Percentiles rank a stretch among this genome's conserved stretches.
These are phyloP conservation scores for Therioaphis trifolii DNA, from an alignment of 2,888 invertebrate genomes.

Conservation along the genomic window DNA sequence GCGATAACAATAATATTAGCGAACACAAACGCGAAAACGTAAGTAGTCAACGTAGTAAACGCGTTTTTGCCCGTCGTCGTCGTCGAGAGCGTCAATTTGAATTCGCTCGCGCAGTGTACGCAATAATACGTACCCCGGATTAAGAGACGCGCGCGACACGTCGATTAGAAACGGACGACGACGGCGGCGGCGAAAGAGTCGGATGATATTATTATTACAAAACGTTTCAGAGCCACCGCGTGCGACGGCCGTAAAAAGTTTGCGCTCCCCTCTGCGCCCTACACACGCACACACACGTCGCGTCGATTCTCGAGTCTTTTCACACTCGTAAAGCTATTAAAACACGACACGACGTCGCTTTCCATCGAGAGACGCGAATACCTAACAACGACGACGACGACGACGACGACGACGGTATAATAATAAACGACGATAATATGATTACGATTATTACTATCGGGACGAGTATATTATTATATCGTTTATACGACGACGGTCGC, in stretches of 20 bases:
- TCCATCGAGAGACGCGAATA: neutral
- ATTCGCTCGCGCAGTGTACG: too few species aligned
- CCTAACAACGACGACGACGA: neutral
- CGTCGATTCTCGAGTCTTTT: neutral
- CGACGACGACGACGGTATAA: neutral
- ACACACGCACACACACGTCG: neutral
- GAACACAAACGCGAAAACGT: too few species aligned
- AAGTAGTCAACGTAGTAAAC: too few species aligned
- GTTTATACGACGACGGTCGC: neutral
- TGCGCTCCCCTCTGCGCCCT: neutral
- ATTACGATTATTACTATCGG: neutral
- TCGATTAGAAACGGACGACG: conserved; percentile 3
- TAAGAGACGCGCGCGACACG: neutral
- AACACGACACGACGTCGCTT: neutral
- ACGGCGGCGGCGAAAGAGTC: too few species aligned
- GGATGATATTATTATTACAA: too few species aligned
- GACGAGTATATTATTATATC: neutral
- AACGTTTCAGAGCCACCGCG: conserved; percentile 17
- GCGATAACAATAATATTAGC: too few species aligned
- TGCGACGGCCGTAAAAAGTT: neutral
- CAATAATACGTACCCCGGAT: too few species aligned
- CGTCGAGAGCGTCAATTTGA: too few species aligned
- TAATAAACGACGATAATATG: too few species aligned
- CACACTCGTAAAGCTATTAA: conserved; percentile 36
- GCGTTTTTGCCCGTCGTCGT: too few species aligned